phyloP scores from a whole-genome alignment of 2,113 vertebrate genomes.

The Hemibagrus wyckioides region DNA sequence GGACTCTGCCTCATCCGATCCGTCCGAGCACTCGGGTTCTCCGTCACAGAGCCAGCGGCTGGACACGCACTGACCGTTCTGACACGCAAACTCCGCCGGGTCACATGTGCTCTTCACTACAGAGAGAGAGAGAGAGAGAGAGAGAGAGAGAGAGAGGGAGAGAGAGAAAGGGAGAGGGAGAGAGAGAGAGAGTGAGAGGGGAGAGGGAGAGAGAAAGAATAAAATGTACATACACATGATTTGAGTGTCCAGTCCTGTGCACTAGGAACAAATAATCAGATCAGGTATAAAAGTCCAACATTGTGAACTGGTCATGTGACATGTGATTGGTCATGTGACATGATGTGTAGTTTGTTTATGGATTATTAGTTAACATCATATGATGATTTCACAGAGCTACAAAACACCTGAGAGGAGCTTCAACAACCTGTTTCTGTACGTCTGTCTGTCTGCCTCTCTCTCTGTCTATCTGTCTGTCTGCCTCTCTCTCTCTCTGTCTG shows the following conservation, averaged over 20 bases:
- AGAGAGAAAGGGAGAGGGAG: no score
- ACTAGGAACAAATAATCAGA: not conserved
- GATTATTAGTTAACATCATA: not conserved
- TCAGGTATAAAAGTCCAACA: not conserved
- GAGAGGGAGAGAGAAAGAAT: not conserved
- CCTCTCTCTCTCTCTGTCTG: no score
- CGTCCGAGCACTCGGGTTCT: constrained; percentile 89
- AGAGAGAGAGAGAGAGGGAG: not conserved
- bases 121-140: constrained; percentile 14
- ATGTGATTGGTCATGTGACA: not conserved
- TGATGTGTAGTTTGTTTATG: not conserved
- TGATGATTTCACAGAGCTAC: not conserved
- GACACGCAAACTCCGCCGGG: constrained; percentile 88
- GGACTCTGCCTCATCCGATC: constrained; percentile 87
- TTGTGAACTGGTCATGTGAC: not conserved
- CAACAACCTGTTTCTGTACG: not conserved
- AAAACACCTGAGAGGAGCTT: not conserved
- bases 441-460: no score
- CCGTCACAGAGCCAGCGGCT: constrained; percentile 93
- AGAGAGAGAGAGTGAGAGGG: no score
- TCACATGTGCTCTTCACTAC: constrained; percentile 84
- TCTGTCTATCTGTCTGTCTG: no score
- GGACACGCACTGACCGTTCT: constrained; percentile 90
- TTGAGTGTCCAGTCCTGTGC: not conserved
- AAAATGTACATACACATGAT: not conserved